These are phyloP conservation scores for Diglossa brunneiventris DNA, from an alignment of 2,113 vertebrate genomes.

Conservation along the genomic window DNA sequence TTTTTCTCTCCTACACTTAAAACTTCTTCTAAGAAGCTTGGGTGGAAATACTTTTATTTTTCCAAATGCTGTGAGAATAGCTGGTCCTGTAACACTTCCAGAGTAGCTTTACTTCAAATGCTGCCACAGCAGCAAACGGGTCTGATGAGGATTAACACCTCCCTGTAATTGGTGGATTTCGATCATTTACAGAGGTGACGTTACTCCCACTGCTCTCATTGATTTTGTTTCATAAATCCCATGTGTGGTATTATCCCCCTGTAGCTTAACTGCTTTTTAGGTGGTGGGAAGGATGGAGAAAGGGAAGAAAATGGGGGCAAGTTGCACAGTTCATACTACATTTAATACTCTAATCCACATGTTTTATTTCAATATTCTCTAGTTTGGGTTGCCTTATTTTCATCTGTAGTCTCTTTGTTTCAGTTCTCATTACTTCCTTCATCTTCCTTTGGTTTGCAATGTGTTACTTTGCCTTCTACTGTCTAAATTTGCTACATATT, in stretches of 20 bases:
- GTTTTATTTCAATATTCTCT: conserved; percentile 48
- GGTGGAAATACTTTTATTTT: background rate
- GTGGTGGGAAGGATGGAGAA: background rate
- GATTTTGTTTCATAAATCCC: conserved; percentile 65
- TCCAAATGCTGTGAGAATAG: background rate
- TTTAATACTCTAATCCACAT: background rate
- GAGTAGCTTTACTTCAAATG: conserved; percentile 45
- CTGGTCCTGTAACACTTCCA: conserved; percentile 22
- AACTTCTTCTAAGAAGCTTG: background rate
- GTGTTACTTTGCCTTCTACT: conserved; percentile 12
- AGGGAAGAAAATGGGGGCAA: background rate
- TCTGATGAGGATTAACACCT: conserved; percentile 67
- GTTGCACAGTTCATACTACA: background rate
- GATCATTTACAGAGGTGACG: conserved; percentile 57
- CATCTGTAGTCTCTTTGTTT: conserved; percentile 30
- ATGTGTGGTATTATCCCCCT: conserved; percentile 37
- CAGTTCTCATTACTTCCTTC: conserved; percentile 15
- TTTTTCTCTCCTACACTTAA: background rate
- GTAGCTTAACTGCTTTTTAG: conserved; percentile 51
- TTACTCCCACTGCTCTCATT: conserved; percentile 53
- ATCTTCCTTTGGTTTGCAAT: conserved; percentile 32
- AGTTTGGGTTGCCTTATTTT: conserved; percentile 54
- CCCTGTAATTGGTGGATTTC: conserved; percentile 56
- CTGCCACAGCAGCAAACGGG: conserved; percentile 16
- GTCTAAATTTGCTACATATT: conserved; percentile 2